Conservation (phyloP, 2,888 invertebrate species). For the Drosophila lacicola region DNA sequence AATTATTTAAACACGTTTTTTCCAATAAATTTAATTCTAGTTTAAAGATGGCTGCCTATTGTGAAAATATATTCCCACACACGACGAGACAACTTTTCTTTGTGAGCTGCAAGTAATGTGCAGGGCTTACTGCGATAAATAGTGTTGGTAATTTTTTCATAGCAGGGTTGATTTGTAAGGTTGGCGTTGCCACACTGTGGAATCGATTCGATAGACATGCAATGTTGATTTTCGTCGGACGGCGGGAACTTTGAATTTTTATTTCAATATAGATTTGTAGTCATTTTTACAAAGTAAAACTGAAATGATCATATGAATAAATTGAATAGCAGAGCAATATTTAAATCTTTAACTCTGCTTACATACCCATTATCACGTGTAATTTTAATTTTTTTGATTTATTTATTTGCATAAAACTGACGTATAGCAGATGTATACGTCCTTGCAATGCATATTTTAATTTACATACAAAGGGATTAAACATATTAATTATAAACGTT, state of each 20-base stretch:
- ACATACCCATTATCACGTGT: no score
- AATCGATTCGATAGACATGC: neutral
- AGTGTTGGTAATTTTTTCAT: neutral
- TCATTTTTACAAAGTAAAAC: no score
- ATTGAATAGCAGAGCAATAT: no score
- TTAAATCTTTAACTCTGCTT: no score
- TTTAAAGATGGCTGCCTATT: conserved; percentile 48
- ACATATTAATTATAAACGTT: conserved; percentile 70
- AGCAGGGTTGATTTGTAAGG: conserved; percentile 27
- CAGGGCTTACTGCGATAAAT: conserved; percentile 9
- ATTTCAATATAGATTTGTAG: no score
- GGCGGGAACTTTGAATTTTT: neutral
- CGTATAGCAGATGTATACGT: conserved; percentile 55
- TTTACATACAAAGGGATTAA: conserved; percentile 78
- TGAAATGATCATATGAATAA: no score
- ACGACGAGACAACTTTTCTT: conserved; percentile 42
- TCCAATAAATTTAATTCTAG: conserved; percentile 5
- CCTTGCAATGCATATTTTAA: conserved; percentile 61
- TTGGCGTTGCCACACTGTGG: conserved; percentile 11
- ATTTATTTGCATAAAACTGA: conserved; percentile 73
- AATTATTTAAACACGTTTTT: conserved; percentile 14
- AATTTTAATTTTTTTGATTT: conserved; percentile 39
- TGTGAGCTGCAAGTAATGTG: conserved; percentile 43
- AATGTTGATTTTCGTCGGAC: neutral
- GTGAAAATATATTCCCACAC: conserved; percentile 47